Conservation (phyloP, 2,797 vertebrate genomes). For the Macroramphosus scolopax region DNA sequence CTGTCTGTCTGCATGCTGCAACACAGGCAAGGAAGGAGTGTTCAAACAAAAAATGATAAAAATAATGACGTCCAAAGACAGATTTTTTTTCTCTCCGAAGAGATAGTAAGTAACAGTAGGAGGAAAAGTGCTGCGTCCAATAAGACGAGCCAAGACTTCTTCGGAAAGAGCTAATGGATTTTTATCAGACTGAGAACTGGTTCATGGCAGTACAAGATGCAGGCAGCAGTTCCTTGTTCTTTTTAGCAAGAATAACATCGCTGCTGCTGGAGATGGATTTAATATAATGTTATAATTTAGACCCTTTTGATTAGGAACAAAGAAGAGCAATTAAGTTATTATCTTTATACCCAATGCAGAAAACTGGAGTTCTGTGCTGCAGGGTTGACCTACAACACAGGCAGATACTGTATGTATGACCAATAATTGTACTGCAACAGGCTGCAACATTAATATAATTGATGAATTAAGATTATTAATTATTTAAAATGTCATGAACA, state of each 20-base stretch:
- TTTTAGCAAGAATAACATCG: conserved; percentile 32
- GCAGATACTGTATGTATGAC: neutral
- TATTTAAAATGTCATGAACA: neutral
- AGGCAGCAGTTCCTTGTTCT: conserved; percentile 20
- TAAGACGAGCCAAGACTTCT: conserved; percentile 34
- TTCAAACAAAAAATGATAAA: conserved; percentile 42
- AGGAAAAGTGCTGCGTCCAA: conserved; percentile 44
- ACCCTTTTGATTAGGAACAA: conserved; percentile 1
- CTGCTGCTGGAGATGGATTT: conserved; percentile 16
- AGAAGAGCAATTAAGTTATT: neutral
- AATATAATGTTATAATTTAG: conserved; percentile 4
- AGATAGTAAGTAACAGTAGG: conserved; percentile 35
- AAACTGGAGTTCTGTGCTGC: neutral
- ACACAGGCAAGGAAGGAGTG: conserved; percentile 52
- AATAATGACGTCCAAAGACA: conserved; percentile 55
- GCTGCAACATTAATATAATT: neutral
- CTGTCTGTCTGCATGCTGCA: conserved; percentile 29
- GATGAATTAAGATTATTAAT: too few species aligned
- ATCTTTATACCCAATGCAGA: neutral
- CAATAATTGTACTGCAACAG: neutral
- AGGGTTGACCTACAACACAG: neutral
- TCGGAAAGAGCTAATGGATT: conserved; percentile 47
- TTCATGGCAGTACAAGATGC: conserved; percentile 43
- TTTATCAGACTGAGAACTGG: conserved; percentile 49
- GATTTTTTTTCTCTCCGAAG: conserved; percentile 48